Percentiles rank a stretch among this genome's conserved stretches.
Evolutionary conservation across 2,113 vertebrate species (phyloP).

Genomic region (Cephalopterus ornatus): DNA sequence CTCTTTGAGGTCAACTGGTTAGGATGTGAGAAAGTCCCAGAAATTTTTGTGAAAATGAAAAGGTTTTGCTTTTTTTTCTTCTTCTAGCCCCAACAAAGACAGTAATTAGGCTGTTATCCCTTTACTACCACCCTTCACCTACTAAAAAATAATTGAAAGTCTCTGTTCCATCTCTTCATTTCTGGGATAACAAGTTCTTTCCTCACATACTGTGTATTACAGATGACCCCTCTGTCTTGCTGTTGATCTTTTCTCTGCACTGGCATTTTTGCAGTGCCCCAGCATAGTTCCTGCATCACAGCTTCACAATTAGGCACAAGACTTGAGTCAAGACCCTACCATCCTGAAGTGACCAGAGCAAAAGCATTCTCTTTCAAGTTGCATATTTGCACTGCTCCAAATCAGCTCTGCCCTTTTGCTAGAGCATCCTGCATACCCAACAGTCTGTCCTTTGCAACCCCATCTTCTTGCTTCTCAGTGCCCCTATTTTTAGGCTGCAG

Average conservation of each 20-base stretch:
- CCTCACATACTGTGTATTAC: neutral
- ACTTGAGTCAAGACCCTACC: neutral
- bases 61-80: neutral
- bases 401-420: neutral
- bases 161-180: neutral
- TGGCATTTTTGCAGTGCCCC: neutral
- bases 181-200: neutral
- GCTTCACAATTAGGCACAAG: neutral
- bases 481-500: neutral
- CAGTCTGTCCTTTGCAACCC: neutral
- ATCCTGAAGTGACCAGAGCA: neutral
- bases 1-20: neutral
- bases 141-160: neutral
- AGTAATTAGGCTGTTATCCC: neutral
- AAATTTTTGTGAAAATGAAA: neutral
- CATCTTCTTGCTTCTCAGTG: neutral
- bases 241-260: neutral
- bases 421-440: neutral
- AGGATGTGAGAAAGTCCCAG: neutral
- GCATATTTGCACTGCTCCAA: neutral
- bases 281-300: neutral
- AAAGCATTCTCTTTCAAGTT: neutral
- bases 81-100: neutral
- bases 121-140: neutral
- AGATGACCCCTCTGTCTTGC: neutral